Evolutionary conservation across 2,797 vertebrate species (phyloP).

Genomic region (Helarctos malayanus): DNA sequence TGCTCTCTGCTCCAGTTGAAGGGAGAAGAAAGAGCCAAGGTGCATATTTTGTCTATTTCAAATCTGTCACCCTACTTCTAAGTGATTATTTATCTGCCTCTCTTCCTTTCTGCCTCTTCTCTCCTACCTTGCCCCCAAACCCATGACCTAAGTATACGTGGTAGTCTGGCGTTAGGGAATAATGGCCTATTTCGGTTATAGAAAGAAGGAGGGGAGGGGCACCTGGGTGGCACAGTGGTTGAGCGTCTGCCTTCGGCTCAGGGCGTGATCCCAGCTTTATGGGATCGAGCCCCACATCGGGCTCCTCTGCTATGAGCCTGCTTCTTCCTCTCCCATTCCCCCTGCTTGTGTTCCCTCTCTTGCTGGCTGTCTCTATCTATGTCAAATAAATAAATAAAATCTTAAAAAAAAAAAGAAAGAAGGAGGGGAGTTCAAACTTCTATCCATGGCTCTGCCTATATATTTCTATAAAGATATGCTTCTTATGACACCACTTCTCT

Average conservation of each 20-base stretch:
- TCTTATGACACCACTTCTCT: neutral
- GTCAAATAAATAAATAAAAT: too few relatives aligned
- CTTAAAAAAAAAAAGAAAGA: too few relatives aligned
- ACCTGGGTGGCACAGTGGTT: too few relatives aligned
- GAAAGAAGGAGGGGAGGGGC: neutral
- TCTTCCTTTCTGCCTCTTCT: neutral
- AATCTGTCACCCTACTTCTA: neutral
- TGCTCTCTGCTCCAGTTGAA: neutral
- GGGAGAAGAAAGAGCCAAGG: neutral
- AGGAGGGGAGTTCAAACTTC: neutral
- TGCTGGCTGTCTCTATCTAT: too few relatives aligned
- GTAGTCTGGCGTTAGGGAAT: neutral
- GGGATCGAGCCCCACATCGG: too few relatives aligned
- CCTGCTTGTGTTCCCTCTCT: too few relatives aligned
- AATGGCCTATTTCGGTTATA: neutral
- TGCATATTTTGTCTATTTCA: neutral
- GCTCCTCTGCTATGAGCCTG: too few relatives aligned
- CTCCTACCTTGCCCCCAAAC: neutral
- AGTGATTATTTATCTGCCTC: neutral
- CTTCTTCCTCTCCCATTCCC: too few relatives aligned
- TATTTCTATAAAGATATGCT: neutral
- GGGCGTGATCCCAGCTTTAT: too few relatives aligned
- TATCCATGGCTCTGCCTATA: neutral
- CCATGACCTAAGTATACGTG: neutral
- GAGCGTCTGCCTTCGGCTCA: too few relatives aligned